Conservation (phyloP, 2,113 vertebrate species). For the Cichladusa arquata region DNA sequence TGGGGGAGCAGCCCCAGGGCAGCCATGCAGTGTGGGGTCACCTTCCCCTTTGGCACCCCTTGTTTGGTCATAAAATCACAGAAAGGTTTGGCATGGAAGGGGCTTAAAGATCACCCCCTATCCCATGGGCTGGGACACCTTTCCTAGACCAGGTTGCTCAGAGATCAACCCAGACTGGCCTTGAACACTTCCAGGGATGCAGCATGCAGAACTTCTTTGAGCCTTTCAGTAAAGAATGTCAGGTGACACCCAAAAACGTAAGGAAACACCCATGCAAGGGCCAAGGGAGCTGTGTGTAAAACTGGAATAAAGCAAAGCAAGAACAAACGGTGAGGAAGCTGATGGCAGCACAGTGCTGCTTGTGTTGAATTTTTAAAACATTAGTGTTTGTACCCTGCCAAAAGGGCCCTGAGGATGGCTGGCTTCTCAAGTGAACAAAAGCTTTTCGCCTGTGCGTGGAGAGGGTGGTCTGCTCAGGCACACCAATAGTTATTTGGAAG, state of each 20-base stretch:
- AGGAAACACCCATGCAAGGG: background rate
- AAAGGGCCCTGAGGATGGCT: background rate
- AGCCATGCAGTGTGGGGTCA: background rate
- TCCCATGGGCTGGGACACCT: background rate
- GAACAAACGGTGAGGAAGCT: background rate
- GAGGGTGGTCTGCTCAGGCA: background rate
- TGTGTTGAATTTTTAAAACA: background rate
- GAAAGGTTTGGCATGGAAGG: background rate
- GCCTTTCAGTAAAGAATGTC: background rate
- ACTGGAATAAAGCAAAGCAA: background rate
- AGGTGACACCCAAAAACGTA: background rate
- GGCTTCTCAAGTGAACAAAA: background rate
- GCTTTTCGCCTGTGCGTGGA: background rate
- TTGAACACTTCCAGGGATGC: background rate
- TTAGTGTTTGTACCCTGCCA: background rate
- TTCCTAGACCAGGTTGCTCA: background rate
- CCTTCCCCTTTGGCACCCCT: background rate
- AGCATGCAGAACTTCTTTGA: background rate
- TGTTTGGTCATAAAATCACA: background rate
- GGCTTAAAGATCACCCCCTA: background rate
- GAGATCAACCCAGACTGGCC: background rate
- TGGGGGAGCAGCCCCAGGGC: background rate
- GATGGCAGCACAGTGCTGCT: background rate
- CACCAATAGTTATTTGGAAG: background rate
- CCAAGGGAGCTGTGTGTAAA: background rate